phyloP scores from a whole-genome alignment of 2,113 vertebrate genomes.

The Archilochus colubris region DNA sequence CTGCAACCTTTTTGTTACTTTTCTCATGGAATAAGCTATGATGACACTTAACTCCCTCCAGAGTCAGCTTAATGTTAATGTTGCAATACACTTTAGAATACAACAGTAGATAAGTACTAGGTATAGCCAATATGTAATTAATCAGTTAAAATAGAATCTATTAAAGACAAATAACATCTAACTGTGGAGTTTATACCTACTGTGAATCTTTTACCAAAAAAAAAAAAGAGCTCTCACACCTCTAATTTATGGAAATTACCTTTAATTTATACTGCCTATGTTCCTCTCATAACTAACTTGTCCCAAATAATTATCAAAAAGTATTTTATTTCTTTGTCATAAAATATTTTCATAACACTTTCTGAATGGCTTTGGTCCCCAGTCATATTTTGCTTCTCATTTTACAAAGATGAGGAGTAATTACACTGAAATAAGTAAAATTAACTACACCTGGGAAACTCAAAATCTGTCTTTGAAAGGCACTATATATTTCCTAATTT shows the following conservation, averaged over 20 bases:
- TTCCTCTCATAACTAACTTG: not conserved
- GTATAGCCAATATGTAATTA: not conserved
- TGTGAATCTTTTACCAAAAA: not conserved
- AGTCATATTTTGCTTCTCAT: not conserved
- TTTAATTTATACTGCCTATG: not conserved
- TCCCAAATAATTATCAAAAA: not conserved
- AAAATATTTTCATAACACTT: not conserved
- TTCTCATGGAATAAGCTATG: not conserved
- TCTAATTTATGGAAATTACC: not conserved
- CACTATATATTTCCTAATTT: not conserved
- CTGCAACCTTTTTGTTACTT: not conserved
- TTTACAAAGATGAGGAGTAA: not conserved
- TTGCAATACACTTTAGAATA: not conserved
- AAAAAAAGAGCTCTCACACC: not conserved
- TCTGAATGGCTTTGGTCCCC: not conserved
- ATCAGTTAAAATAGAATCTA: not conserved
- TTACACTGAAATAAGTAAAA: not conserved
- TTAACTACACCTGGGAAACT: not conserved
- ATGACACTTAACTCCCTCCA: not conserved
- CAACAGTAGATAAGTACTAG: not conserved
- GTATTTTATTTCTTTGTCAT: not conserved
- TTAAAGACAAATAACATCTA: not conserved
- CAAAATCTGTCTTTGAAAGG: not conserved
- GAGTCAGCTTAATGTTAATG: not conserved
- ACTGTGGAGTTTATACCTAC: not conserved